A percentile compares a stretch with the other conserved stretches of the same genome.
These are phyloP conservation scores for Cataglyphis cursor DNA, from an alignment of 2,888 invertebrate species.

Conservation along the genomic window DNA sequence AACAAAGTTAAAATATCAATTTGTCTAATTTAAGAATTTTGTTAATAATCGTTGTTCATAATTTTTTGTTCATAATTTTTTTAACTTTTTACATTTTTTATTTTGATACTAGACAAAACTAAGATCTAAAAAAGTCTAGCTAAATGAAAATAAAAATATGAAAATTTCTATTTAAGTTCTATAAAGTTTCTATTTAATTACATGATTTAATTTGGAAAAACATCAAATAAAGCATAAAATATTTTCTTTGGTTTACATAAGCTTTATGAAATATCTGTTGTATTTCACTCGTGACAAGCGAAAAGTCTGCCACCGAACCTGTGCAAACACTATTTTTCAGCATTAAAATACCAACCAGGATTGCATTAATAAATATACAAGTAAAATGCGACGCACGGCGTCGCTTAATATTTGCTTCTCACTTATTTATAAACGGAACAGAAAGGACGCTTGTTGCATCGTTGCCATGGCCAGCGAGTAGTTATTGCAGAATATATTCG, in stretches of 20 bases:
- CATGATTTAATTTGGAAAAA: background rate
- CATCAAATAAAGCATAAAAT: background rate
- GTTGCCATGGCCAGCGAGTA: conserved; percentile 38
- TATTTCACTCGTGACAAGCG: background rate
- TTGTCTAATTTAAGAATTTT: background rate
- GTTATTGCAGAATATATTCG: conserved; percentile 56
- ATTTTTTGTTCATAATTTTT: background rate
- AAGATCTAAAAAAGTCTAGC: background rate
- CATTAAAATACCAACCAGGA: conserved; percentile 42
- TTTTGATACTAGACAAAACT: background rate
- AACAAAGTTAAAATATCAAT: background rate
- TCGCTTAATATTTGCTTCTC: conserved; percentile 52
- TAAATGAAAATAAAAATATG: background rate
- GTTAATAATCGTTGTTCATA: background rate
- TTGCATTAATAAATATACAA: conserved; percentile 55
- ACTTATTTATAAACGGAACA: conserved; percentile 50
- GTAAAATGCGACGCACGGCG: conserved; percentile 26
- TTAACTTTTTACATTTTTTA: background rate
- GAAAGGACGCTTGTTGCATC: conserved; percentile 54
- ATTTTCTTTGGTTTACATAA: background rate
- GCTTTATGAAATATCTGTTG: conserved; percentile 22
- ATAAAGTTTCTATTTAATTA: no score
- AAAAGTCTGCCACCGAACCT: conserved; percentile 17
- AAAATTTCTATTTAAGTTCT: background rate
- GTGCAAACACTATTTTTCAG: conserved; percentile 22